These are phyloP conservation scores for Micromussa lordhowensis DNA, from an alignment of 92 coral and sea anemone genomes.

Conservation along the genomic window DNA sequence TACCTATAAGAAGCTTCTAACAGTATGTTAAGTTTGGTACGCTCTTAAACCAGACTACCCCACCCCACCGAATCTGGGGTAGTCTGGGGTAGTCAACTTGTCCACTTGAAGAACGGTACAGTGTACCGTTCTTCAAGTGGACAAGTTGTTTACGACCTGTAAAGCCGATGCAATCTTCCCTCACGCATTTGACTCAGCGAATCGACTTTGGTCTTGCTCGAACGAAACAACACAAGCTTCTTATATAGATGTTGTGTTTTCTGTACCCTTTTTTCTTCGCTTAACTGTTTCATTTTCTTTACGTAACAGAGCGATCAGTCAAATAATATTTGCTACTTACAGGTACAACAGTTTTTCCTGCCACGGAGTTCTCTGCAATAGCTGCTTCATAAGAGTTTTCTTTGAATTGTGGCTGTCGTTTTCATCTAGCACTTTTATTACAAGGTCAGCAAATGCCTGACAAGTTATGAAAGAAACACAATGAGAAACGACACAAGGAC, in stretches of 20 bases:
- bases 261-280: too few relatives aligned
- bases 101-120: too few relatives aligned
- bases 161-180: background rate
- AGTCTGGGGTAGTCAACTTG: too few relatives aligned
- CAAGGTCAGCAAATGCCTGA: constrained; percentile 80
- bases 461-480: too few relatives aligned
- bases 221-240: too few relatives aligned
- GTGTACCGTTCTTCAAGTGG: background rate
- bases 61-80: too few relatives aligned
- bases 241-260: too few relatives aligned
- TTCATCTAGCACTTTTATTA: constrained; percentile 73
- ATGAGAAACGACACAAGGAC: background rate
- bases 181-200: background rate
- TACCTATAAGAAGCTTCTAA: too few relatives aligned
- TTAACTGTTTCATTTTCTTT: background rate
- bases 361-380: constrained; percentile 71
- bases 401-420: constrained; percentile 88
- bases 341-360: constrained; percentile 62
- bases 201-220: too few relatives aligned
- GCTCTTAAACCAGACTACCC: too few relatives aligned
- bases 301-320: background rate
- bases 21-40: too few relatives aligned
- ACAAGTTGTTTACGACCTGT: background rate
- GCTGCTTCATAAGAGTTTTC: constrained; percentile 64
- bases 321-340: constrained; percentile 39